phyloP scores from a whole-genome alignment of 2,113 vertebrate species.

The Rhombomys opimus region DNA sequence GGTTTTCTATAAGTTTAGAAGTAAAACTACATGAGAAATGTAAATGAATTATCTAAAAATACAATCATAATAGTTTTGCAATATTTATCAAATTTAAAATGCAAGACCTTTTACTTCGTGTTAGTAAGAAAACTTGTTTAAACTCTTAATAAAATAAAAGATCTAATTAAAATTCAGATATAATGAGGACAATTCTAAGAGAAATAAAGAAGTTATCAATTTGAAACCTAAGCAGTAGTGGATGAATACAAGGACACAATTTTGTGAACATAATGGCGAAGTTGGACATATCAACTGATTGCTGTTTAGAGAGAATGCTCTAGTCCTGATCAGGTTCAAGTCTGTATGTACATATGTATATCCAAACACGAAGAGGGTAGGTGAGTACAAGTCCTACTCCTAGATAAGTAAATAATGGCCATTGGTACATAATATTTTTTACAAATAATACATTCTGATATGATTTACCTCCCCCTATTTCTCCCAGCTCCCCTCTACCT shows the following conservation, averaged over 20 bases:
- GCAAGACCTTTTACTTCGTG: not conserved
- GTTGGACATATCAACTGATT: not conserved
- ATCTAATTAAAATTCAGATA: not conserved
- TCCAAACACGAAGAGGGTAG: not conserved
- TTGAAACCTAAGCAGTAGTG: not conserved
- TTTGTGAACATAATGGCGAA: not conserved
- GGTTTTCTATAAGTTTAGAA: not conserved
- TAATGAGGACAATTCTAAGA: not conserved
- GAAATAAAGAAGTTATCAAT: constrained; percentile 31
- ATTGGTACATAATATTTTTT: too few relatives aligned
- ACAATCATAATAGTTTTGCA: not conserved
- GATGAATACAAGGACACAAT: not conserved
- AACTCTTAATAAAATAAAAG: not conserved
- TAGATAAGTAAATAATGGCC: not conserved
- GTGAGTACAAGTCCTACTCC: too few relatives aligned
- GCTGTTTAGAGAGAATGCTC: not conserved
- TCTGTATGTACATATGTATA: not conserved
- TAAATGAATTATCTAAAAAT: not conserved
- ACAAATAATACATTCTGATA: too few relatives aligned
- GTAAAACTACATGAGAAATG: not conserved
- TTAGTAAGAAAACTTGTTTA: not conserved
- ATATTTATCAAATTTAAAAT: not conserved
- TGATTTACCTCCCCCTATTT: not conserved
- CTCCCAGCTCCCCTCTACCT: not conserved
- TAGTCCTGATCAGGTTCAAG: not conserved